These are phyloP conservation scores for Fukomys damarensis DNA, from an alignment of 2,113 vertebrate genomes.

Conservation along the genomic window DNA sequence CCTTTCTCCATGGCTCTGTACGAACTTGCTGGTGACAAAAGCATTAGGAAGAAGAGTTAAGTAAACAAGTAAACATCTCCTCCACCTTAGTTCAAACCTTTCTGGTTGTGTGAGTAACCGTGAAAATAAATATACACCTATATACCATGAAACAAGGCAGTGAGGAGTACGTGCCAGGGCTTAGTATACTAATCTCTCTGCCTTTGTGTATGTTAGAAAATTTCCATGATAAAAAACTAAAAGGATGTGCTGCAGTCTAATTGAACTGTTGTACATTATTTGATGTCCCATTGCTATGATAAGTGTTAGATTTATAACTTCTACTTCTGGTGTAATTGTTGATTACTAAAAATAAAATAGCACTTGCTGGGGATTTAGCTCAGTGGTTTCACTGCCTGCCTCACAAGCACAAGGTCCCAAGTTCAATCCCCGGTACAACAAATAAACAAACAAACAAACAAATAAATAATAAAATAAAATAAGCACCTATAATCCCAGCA, in stretches of 20 bases:
- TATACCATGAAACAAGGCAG: background rate
- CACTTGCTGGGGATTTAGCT: no score
- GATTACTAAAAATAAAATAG: constrained; percentile 4
- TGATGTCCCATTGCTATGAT: background rate
- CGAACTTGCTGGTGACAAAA: constrained; percentile 22
- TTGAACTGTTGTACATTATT: background rate
- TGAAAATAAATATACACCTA: background rate
- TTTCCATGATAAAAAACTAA: background rate
- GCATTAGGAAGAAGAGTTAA: constrained; percentile 7
- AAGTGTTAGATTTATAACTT: background rate
- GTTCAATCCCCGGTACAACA: no score
- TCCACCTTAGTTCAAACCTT: background rate
- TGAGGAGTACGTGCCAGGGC: background rate
- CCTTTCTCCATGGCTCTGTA: background rate
- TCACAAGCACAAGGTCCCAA: no score
- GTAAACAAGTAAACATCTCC: background rate
- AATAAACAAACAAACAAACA: no score
- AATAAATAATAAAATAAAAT: constrained; percentile 10
- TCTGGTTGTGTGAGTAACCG: background rate
- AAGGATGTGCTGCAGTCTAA: background rate
- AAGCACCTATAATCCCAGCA: background rate
- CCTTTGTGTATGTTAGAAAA: background rate
- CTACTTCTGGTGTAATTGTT: background rate
- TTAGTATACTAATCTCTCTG: background rate
- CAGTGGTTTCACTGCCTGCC: no score